Conservation (phyloP, 1,140 invertebrate genomes). For the Tribolium castaneum region DNA sequence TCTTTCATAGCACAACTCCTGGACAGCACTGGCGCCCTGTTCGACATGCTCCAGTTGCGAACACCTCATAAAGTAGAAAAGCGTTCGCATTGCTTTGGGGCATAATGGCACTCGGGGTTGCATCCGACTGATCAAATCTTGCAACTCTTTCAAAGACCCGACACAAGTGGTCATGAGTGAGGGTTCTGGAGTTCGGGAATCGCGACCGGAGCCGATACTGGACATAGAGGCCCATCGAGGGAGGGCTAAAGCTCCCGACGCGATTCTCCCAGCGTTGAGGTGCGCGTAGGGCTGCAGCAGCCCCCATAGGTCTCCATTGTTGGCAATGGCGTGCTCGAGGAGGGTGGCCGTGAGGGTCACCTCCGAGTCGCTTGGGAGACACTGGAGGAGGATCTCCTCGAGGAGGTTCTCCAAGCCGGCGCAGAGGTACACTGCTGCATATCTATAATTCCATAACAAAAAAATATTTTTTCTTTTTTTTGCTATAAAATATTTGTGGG, state of each 20-base stretch:
- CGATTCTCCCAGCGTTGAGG: conserved; percentile 86
- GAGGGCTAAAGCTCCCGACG: conserved; percentile 84
- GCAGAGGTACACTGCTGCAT: conserved; percentile 88
- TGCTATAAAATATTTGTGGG: no score
- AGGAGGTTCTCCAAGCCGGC: conserved; percentile 89
- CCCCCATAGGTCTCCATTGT: conserved; percentile 89
- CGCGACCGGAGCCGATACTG: conserved; percentile 73
- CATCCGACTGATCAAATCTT: conserved; percentile 76
- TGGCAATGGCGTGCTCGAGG: conserved; percentile 86
- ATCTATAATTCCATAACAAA: conserved; percentile 64
- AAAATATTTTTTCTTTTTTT: neutral
- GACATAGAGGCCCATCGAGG: conserved; percentile 87
- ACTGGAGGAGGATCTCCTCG: conserved; percentile 85
- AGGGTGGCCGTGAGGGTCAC: conserved; percentile 79
- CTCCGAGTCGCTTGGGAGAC: conserved; percentile 74
- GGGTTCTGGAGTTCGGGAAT: conserved; percentile 69
- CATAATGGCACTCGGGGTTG: conserved; percentile 71
- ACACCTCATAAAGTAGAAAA: conserved; percentile 93
- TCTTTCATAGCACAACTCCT: conserved; percentile 84
- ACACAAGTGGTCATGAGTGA: conserved; percentile 89
- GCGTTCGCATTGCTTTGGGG: conserved; percentile 76
- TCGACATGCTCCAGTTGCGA: conserved; percentile 76
- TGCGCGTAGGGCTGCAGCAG: conserved; percentile 90
- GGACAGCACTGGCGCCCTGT: conserved; percentile 55
- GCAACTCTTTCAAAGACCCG: conserved; percentile 80